phyloP scores from a whole-genome alignment of 2,797 vertebrate genomes.

The Amblyopsis hoosieri region DNA sequence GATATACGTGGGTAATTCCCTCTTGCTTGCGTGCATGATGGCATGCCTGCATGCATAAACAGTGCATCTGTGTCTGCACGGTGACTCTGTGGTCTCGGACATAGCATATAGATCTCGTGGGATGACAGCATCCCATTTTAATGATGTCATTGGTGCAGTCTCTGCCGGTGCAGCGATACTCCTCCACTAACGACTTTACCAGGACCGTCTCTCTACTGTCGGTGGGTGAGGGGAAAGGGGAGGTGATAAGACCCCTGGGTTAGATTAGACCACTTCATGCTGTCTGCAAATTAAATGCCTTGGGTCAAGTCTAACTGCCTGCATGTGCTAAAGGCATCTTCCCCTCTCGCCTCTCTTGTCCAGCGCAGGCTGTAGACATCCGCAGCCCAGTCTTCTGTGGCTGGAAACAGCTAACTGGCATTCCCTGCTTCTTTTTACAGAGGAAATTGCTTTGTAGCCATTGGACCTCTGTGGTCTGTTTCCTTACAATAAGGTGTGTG shows the following conservation, averaged over 20 bases:
- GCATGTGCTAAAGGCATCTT: constrained; percentile 72
- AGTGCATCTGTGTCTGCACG: constrained; percentile 33
- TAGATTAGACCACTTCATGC: constrained; percentile 61
- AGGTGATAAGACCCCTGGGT: constrained; percentile 58
- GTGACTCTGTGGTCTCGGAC: constrained; percentile 52
- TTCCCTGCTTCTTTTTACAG: constrained; percentile 52
- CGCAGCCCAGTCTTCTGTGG: constrained; percentile 51
- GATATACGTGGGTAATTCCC: constrained; percentile 38
- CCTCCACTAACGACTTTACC: constrained; percentile 71
- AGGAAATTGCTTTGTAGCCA: constrained; percentile 65
- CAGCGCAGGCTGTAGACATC: constrained; percentile 46
- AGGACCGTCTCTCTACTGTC: constrained; percentile 56
- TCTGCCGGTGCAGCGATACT: constrained; percentile 63
- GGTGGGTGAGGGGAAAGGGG: constrained; percentile 39
- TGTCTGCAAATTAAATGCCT: constrained; percentile 67
- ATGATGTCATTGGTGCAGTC: constrained; percentile 78
- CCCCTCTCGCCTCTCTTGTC: constrained; percentile 42
- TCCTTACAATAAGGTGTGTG: constrained; percentile 52
- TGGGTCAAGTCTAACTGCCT: constrained; percentile 48
- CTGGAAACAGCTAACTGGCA: constrained; percentile 66
- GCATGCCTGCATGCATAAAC: constrained; percentile 35
- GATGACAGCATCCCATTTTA: constrained; percentile 58
- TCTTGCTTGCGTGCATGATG: constrained; percentile 40
- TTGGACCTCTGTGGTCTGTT: constrained; percentile 47
- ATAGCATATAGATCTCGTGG: constrained; percentile 57